A percentile compares a stretch with the other conserved stretches of the same genome.
Conservation (phyloP, 2,888 invertebrate genomes). For the Vanessa cardui region DNA sequence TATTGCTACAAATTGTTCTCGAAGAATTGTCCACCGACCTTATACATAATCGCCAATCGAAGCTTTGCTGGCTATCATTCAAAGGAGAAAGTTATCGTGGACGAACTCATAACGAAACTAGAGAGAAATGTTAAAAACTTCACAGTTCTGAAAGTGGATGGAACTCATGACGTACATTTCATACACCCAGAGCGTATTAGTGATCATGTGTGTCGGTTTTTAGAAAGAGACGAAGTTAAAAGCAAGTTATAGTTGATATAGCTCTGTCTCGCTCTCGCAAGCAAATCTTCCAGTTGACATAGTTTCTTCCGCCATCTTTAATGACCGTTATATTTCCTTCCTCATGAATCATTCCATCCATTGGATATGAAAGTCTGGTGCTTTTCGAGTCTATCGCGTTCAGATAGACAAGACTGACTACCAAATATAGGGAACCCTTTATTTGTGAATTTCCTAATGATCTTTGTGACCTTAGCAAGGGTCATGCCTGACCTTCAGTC, state of each 20-base stretch:
- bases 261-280: too few relatives aligned
- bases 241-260: constrained; percentile 46
- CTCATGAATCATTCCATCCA: too few relatives aligned
- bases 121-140: constrained; percentile 33
- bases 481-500: too few relatives aligned
- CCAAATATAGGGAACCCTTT: too few relatives aligned
- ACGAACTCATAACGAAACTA: constrained; percentile 47
- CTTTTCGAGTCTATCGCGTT: too few relatives aligned
- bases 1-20: constrained; percentile 59
- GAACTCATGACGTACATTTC: constrained; percentile 85
- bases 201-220: constrained; percentile 58
- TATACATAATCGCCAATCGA: constrained; percentile 53
- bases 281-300: too few relatives aligned
- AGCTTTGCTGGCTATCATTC: constrained; percentile 37
- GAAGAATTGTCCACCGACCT: constrained; percentile 53
- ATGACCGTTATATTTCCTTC: too few relatives aligned
- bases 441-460: too few relatives aligned
- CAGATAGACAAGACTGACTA: too few relatives aligned
- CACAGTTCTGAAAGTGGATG: constrained; percentile 62
- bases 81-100: constrained; percentile 41
- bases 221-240: constrained; percentile 48
- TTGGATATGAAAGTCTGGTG: too few relatives aligned
- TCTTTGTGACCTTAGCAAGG: too few relatives aligned
- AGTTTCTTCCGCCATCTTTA: too few relatives aligned
- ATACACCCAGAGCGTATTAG: constrained; percentile 80